Conservation (phyloP, 2,797 vertebrate species). For the Falco berigora region DNA sequence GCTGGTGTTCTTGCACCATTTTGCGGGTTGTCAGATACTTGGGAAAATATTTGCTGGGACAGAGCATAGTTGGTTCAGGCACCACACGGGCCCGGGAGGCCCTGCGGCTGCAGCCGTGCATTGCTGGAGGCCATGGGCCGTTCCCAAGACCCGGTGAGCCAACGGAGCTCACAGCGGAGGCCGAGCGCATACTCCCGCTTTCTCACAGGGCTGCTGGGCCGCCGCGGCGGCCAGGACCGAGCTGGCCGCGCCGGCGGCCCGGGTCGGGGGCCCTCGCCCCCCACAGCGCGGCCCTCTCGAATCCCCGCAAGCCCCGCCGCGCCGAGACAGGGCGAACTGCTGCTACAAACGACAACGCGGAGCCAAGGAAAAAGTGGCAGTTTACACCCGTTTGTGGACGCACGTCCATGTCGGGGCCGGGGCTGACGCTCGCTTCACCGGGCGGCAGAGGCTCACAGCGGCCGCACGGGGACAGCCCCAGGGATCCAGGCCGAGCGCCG, state of each 20-base stretch:
- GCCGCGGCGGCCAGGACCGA: not conserved
- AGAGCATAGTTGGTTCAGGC: not conserved
- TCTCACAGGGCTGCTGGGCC: not conserved
- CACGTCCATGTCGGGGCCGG: fast-evolving
- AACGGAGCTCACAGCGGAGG: not conserved
- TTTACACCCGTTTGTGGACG: not conserved
- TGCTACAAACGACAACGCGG: no score
- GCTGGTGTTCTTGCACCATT: not conserved
- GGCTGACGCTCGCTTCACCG: not conserved
- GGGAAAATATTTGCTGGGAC: not conserved
- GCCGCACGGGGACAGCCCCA: no score
- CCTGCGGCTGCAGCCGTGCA: not conserved
- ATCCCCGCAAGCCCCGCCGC: not conserved
- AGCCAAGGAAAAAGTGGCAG: not conserved
- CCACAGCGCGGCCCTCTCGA: not conserved
- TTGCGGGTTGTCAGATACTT: not conserved
- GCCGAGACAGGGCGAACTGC: not conserved
- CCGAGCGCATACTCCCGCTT: not conserved
- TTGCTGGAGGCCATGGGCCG: no score
- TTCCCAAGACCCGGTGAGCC: fast-evolving
- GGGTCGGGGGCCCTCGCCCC: not conserved
- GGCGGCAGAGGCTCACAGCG: no score
- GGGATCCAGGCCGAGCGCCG: no score
- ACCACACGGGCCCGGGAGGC: not conserved
- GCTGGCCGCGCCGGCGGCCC: no score